phyloP scores from a whole-genome alignment of 2,113 vertebrate genomes.

The Halcyon senegalensis region DNA sequence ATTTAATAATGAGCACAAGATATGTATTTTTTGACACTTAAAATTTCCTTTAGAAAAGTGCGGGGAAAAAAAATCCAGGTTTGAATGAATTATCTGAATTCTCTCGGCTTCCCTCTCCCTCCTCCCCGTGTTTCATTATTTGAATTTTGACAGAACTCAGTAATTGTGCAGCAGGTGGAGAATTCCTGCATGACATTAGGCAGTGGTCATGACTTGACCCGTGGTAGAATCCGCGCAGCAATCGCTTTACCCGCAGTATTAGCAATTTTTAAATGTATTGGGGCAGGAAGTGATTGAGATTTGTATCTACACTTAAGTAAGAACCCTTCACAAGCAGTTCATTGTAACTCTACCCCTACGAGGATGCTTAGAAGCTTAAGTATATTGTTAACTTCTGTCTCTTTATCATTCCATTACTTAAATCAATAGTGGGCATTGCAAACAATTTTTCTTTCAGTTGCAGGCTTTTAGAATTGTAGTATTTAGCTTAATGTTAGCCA shows the following conservation, averaged over 20 bases:
- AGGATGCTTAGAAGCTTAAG: constrained; percentile 59
- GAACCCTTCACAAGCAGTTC: constrained; percentile 57
- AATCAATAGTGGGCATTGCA: constrained; percentile 28
- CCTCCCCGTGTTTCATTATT: constrained; percentile 37
- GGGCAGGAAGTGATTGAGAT: constrained; percentile 35
- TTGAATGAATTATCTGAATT: constrained; percentile 78
- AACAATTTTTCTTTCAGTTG: constrained; percentile 45
- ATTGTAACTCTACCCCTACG: constrained; percentile 50
- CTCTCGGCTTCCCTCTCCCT: not conserved
- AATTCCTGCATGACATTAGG: constrained; percentile 39
- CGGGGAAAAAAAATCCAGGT: constrained; percentile 62
- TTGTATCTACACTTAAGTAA: constrained; percentile 71
- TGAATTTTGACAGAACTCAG: constrained; percentile 71
- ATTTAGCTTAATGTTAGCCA: constrained; percentile 55
- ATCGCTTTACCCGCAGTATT: constrained; percentile 26
- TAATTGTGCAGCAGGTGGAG: constrained; percentile 25
- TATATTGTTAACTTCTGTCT: constrained; percentile 70
- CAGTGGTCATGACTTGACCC: not conserved
- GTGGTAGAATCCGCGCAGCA: not conserved
- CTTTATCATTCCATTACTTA: constrained; percentile 68
- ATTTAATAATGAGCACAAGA: constrained; percentile 88
- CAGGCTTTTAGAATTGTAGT: constrained; percentile 22
- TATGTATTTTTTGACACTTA: constrained; percentile 87
- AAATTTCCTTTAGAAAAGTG: constrained; percentile 81
- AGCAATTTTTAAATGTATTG: constrained; percentile 42